A percentile compares a stretch with the other conserved stretches of the same genome.
These are phyloP conservation scores for Oreohelix idahoensis DNA, from an alignment of 1,140 invertebrate species.

Conservation along the genomic window DNA sequence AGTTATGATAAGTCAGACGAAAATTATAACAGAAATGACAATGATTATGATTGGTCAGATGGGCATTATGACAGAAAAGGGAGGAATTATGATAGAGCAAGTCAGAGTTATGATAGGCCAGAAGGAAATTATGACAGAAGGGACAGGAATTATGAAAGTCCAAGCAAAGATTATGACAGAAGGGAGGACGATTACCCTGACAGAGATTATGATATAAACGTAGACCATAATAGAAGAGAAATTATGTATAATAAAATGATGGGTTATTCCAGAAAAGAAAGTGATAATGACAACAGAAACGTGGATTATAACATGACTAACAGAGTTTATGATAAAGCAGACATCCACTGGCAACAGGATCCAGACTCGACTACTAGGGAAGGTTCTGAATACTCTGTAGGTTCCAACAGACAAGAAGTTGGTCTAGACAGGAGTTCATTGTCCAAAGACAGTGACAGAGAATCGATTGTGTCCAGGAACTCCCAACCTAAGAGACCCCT, in stretches of 20 bases:
- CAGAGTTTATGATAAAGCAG: neutral
- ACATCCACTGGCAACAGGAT: neutral
- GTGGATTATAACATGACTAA: neutral
- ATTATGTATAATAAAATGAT: no score
- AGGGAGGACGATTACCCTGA: no score
- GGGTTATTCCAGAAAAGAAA: neutral
- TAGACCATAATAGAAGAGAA: no score
- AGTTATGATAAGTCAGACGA: neutral
- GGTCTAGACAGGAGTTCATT: neutral
- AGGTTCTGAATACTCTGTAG: neutral
- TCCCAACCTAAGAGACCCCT: neutral
- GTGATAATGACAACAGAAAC: neutral
- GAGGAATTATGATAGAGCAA: no score
- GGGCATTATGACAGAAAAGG: no score
- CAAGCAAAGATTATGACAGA: constrained; percentile 10
- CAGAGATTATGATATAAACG: no score
- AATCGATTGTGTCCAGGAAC: neutral
- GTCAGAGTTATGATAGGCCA: no score
- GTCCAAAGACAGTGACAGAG: neutral
- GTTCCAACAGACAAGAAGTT: neutral
- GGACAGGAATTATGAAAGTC: constrained; percentile 1
- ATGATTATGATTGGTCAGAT: no score
- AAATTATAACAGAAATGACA: no score
- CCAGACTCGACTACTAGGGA: neutral
- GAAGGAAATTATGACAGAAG: neutral